These are phyloP conservation scores for Gymnocheta viridis DNA, from an alignment of 2,888 invertebrate species.

Conservation along the genomic window DNA sequence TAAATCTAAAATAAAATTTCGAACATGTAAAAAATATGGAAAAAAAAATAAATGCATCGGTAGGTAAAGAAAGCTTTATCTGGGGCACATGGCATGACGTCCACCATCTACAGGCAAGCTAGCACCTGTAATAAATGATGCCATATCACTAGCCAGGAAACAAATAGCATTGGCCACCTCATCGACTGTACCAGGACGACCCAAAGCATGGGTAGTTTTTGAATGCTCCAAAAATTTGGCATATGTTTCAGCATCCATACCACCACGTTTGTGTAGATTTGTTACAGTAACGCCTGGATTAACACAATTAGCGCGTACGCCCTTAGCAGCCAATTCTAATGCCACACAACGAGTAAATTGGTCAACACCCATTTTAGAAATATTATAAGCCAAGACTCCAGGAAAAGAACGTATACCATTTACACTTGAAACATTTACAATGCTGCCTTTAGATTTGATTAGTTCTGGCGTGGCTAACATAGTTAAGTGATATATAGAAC, in stretches of 20 bases:
- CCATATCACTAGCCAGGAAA: constrained; percentile 91
- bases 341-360: constrained; percentile 96
- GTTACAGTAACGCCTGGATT: constrained; percentile 97
- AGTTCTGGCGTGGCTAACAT: constrained; percentile 93
- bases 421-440: constrained; percentile 97
- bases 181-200: constrained; percentile 90
- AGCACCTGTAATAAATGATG: constrained; percentile 88
- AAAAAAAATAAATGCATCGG: constrained; percentile 48
- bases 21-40: not conserved
- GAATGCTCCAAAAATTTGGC: constrained; percentile 90
- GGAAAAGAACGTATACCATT: constrained; percentile 94
- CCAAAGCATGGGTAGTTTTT: constrained; percentile 93
- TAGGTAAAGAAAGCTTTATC: constrained; percentile 80
- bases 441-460: constrained; percentile 89
- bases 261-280: constrained; percentile 90
- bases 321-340: constrained; percentile 89
- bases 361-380: constrained; percentile 96
- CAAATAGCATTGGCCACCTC: constrained; percentile 95
- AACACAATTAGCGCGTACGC: constrained; percentile 93
- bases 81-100: constrained; percentile 86
- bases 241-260: constrained; percentile 90
- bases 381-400: constrained; percentile 93
- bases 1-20: not conserved
- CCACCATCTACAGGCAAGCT: constrained; percentile 88
- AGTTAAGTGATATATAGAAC: constrained; percentile 89